Base-by-base conservation (phyloP, 2,888 invertebrate genomes). In the Eristalis arbustorum region DNA sequence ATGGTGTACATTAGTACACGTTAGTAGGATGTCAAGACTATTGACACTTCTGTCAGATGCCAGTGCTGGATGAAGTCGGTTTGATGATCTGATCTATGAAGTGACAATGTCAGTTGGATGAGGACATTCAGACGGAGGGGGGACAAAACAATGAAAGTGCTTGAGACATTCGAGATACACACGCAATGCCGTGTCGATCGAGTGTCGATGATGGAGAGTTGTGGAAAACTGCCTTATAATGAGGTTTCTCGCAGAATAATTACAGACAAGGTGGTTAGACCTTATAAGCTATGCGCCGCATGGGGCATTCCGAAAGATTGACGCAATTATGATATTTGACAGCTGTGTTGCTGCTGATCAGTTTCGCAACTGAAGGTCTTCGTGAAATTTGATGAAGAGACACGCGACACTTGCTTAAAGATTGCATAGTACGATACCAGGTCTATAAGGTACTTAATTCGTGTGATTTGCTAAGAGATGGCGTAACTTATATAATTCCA, bases 1-100 rank as follows among this genome's bases (percentile, higher is more conserved):
- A 83, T 88, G 88, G 88, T 88, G 88, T 85, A 84, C 77, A 83
- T 84, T 85, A 88, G 88, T 88, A 81, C 69, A 84, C 80, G 80
- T 81, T 81, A 83, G 81, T 76, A 83, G 74, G 87, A 87, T 87
- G 83, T 87, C 87, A 87, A 72, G 79, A 85, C 85, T 85, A 82
- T 85, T 85, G 85, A 82, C 85, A 85, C 85, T 85, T 85, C 85
- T 85, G 85, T 85, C 85, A 85, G 77, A 85, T 85, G 85, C 82
- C 85, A 82, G 28, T 56, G 85, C 71, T 40, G 69, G 62, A 85
- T 85, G 85, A 85, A 85, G 85, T 85, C 78, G 81, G 85, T 67
- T 67, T 85, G 85, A 82, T 85, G 81, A 78, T 69, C 49, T 49
- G 49, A 49, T 49, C 18, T 49, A 49, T 74, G 73, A 77, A 77